Evolutionary conservation across 2,113 vertebrate genomes (phyloP).

Genomic region (Propithecus coquereli): DNA sequence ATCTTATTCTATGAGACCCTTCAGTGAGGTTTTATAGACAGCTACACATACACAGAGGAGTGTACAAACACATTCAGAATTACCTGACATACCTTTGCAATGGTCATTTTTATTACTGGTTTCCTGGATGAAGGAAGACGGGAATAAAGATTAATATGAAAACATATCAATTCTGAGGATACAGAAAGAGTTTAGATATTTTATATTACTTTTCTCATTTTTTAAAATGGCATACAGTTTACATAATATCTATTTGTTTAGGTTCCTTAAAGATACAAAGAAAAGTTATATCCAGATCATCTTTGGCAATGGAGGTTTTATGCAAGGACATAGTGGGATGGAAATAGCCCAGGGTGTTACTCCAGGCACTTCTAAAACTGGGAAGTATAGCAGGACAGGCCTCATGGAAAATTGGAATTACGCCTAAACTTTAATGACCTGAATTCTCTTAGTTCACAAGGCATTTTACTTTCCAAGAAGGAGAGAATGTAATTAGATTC

Average conservation of each 20-base stretch:
- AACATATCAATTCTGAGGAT: background rate
- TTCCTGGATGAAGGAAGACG: background rate
- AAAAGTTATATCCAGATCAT: background rate
- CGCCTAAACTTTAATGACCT: background rate
- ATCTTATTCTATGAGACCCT: background rate
- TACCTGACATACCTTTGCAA: constrained; percentile 28
- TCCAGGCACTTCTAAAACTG: background rate
- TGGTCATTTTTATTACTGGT: background rate
- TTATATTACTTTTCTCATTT: background rate
- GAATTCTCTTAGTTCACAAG: constrained; percentile 1
- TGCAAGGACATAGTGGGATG: background rate
- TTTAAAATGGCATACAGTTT: background rate
- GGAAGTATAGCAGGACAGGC: background rate
- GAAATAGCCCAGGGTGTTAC: constrained; percentile 1
- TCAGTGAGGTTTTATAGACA: background rate
- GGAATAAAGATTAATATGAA: background rate
- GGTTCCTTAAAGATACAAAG: background rate
- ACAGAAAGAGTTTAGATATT: background rate
- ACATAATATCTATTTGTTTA: background rate
- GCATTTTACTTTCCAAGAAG: background rate
- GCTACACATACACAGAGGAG: background rate
- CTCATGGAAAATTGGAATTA: constrained; percentile 40
- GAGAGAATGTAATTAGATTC: background rate
- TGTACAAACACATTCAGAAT: background rate
- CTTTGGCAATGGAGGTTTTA: background rate